Evolutionary conservation across 2,888 invertebrate species (phyloP).

Genomic region (Galeruca laticollis): DNA sequence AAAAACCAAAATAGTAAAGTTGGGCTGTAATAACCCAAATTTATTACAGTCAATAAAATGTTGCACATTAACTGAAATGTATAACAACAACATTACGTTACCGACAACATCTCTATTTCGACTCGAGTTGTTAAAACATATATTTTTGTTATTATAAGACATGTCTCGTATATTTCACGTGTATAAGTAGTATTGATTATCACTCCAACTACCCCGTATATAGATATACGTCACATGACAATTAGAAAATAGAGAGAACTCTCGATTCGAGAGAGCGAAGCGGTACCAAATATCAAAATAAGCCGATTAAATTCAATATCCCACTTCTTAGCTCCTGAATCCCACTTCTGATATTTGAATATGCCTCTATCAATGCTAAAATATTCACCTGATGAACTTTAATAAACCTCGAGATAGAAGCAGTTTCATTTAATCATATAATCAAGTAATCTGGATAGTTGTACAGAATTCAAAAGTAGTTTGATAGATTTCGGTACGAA

Average conservation of each 20-base stretch:
- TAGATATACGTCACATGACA: neutral
- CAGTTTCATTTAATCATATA: conserved; percentile 24
- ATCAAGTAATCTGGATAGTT: conserved; percentile 17
- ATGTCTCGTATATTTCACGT: neutral
- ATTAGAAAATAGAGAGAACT: neutral
- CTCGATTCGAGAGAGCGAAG: conserved; percentile 7
- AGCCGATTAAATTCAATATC: conserved; percentile 38
- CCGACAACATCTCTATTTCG: conserved; percentile 14
- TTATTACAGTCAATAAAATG: conserved; percentile 26
- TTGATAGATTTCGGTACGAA: neutral
- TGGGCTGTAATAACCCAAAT: neutral
- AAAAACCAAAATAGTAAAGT: neutral
- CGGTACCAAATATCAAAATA: conserved; percentile 35
- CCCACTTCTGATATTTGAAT: conserved; percentile 28
- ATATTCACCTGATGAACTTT: conserved; percentile 34
- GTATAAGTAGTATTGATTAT: conserved; percentile 1
- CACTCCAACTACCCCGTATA: neutral
- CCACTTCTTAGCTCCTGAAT: conserved; percentile 38
- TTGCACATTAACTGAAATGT: conserved; percentile 25
- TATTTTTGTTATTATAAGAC: no score
- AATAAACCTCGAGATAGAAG: conserved; percentile 15
- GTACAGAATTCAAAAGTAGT: neutral
- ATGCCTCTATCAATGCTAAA: conserved; percentile 35
- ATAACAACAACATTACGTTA: conserved; percentile 27
- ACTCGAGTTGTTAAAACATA: no score